phyloP scores from a whole-genome alignment of 2,797 vertebrate species.

The Muscicapa striata region DNA sequence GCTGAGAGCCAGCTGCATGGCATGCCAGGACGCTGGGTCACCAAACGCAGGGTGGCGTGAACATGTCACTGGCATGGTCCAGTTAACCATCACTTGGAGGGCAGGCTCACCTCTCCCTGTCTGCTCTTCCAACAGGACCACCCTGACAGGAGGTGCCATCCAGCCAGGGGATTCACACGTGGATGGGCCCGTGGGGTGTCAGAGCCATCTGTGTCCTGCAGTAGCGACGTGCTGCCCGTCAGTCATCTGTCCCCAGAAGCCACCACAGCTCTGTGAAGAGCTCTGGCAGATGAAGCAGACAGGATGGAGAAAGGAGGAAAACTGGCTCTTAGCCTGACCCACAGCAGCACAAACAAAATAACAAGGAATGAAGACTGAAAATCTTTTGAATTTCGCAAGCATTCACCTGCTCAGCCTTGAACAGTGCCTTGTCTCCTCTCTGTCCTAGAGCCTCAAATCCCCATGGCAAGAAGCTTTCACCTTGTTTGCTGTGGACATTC shows the following conservation, averaged over 20 bases:
- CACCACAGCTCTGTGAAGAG: not conserved
- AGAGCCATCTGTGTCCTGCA: constrained; percentile 56
- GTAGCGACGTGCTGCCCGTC: constrained; percentile 12
- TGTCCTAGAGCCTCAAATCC: not conserved
- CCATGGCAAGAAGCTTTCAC: not conserved
- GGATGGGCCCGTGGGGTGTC: not conserved
- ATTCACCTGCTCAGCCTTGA: not conserved
- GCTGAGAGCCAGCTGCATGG: constrained; percentile 35
- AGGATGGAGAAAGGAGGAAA: constrained; percentile 12
- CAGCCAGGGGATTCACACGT: constrained; percentile 4
- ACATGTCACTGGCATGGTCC: not conserved
- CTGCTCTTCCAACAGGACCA: not conserved
- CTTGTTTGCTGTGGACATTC: not conserved
- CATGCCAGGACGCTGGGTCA: constrained; percentile 36
- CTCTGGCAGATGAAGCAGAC: constrained; percentile 28
- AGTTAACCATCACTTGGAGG: not conserved
- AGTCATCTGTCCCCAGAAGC: constrained; percentile 58
- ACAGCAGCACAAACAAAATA: not conserved
- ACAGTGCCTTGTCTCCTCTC: not conserved
- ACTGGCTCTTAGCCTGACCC: not conserved
- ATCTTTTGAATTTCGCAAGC: not conserved
- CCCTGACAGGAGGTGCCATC: not conserved
- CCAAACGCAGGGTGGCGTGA: not conserved
- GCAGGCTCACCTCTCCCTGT: not conserved
- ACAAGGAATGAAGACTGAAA: not conserved